These are phyloP conservation scores for Haliclona indistincta DNA, from an alignment of 37 sponge, comb jelly and placozoan species.

Conservation along the genomic window DNA sequence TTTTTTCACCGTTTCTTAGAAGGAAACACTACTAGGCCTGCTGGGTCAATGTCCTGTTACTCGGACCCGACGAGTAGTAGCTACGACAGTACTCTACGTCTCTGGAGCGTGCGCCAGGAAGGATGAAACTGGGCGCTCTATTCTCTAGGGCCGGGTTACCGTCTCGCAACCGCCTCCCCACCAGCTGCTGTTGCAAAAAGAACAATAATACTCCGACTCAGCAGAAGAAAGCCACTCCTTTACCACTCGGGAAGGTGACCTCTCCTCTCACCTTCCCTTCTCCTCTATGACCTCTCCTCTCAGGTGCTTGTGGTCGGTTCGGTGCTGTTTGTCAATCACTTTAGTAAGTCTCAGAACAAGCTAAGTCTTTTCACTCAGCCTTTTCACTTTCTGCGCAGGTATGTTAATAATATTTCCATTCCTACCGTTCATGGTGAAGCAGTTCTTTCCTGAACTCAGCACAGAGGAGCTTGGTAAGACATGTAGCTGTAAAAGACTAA, in stretches of 20 bases:
- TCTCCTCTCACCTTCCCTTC: neutral
- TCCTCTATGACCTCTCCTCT: neutral
- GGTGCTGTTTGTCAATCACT: conserved; percentile 43
- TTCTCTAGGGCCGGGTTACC: no score
- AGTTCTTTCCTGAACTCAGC: conserved; percentile 85
- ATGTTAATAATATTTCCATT: conserved; percentile 82
- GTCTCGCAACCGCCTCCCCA: no score
- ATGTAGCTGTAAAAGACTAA: neutral
- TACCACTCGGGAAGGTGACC: conserved; percentile 37
- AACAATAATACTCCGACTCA: no score
- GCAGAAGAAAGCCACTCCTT: conserved; percentile 55
- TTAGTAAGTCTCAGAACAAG: conserved; percentile 25
- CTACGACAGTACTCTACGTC: no score
- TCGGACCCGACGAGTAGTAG: no score
- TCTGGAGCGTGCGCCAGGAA: no score
- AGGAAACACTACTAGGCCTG: no score
- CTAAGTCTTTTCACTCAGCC: neutral
- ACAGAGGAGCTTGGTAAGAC: conserved; percentile 66
- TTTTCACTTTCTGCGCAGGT: conserved; percentile 30
- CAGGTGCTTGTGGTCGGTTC: neutral
- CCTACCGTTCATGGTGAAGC: conserved; percentile 89
- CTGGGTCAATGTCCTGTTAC: no score
- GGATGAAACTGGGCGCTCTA: no score
- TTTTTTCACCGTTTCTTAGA: no score
- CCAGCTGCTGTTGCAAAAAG: no score